These are phyloP conservation scores for Ellobius talpinus DNA, from an alignment of 2,113 vertebrate genomes.

Conservation along the genomic window DNA sequence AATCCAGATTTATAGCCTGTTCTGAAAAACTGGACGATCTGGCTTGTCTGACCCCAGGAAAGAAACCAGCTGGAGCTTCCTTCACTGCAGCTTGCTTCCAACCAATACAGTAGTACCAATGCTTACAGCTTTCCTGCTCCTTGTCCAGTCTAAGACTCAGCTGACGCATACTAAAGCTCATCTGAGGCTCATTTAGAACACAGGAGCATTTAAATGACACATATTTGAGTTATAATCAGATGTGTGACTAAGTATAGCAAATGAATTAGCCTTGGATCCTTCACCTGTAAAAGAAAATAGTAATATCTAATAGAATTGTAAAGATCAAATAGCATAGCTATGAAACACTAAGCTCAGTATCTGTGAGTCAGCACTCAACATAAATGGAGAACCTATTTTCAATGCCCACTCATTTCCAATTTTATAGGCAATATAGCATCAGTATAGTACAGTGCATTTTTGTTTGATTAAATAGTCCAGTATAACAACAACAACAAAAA, in stretches of 20 bases:
- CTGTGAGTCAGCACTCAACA: neutral
- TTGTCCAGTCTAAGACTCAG: neutral
- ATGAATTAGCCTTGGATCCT: neutral
- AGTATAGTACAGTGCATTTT: neutral
- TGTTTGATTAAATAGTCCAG: constrained; percentile 24
- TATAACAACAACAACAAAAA: neutral
- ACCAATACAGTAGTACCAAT: neutral
- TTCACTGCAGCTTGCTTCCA: neutral
- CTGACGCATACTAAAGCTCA: neutral
- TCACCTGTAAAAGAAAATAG: neutral
- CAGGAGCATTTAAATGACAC: neutral
- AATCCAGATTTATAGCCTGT: neutral
- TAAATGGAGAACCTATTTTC: neutral
- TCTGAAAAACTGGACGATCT: constrained; percentile 55
- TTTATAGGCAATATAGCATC: neutral
- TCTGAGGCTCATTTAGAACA: constrained; percentile 7
- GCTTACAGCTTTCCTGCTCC: neutral
- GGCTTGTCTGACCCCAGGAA: neutral
- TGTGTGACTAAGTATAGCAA: neutral
- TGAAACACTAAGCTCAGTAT: neutral
- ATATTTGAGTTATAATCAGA: neutral
- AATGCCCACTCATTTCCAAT: neutral
- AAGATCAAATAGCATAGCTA: neutral
- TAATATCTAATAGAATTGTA: neutral
- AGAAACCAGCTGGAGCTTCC: neutral